Percentiles rank a stretch among this genome's conserved stretches.
These are phyloP conservation scores for Ips nitidus DNA, from an alignment of 1,140 invertebrate species.

Conservation along the genomic window DNA sequence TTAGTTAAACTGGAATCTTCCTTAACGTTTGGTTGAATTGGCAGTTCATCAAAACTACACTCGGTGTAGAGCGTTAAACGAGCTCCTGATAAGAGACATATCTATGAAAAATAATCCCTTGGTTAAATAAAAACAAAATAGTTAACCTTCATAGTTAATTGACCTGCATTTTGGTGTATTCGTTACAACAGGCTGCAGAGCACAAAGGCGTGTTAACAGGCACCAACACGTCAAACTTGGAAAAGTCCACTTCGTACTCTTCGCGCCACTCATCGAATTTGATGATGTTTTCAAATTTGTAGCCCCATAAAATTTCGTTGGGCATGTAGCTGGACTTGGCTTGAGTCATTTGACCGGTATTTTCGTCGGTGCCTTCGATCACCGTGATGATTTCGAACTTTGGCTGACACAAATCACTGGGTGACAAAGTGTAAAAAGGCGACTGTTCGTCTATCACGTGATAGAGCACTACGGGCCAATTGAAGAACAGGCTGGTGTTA, in stretches of 20 bases:
- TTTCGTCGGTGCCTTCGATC: conserved; percentile 78
- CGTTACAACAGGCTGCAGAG: conserved; percentile 30
- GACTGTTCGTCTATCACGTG: conserved; percentile 76
- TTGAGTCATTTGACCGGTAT: conserved; percentile 57
- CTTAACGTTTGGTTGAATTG: too few species aligned
- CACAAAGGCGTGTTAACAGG: conserved; percentile 33
- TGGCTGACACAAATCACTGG: conserved; percentile 83
- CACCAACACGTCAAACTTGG: conserved; percentile 35
- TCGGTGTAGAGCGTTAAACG: too few species aligned
- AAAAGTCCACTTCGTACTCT: conserved; percentile 39
- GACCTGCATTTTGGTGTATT: conserved; percentile 6
- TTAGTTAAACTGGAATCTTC: too few species aligned
- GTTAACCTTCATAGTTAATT: too few species aligned
- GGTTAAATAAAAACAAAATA: too few species aligned
- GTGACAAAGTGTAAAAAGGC: conserved; percentile 85
- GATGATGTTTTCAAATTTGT: conserved; percentile 86
- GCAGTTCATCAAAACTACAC: too few species aligned
- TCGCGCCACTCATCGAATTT: conserved; percentile 59
- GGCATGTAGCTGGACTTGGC: conserved; percentile 90
- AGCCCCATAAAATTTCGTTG: conserved; percentile 93
- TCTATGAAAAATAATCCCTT: too few species aligned
- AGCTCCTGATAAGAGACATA: too few species aligned
- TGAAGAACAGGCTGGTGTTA: conserved; percentile 83
- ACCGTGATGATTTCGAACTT: conserved; percentile 66
- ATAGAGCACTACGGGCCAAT: conserved; percentile 90